A percentile compares a stretch with the other conserved stretches of the same genome.
These are phyloP conservation scores for Meriones unguiculatus DNA, from an alignment of 2,113 vertebrate genomes.

Conservation along the genomic window DNA sequence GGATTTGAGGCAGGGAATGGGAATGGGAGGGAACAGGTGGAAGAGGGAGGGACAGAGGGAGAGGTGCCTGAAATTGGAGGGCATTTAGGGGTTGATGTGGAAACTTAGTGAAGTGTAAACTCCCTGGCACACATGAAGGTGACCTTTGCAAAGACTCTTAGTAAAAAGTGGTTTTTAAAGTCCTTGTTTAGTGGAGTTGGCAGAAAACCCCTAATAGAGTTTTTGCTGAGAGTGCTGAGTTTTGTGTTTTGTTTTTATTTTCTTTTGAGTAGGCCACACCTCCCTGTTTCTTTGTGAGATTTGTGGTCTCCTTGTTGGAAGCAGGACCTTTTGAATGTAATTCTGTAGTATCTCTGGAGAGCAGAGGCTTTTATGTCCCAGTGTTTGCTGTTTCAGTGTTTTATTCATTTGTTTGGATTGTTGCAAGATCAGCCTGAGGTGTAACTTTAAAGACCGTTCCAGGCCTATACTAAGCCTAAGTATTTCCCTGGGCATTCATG, in stretches of 20 bases:
- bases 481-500: neutral
- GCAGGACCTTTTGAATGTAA: neutral
- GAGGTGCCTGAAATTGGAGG: too few relatives aligned
- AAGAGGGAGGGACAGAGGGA: too few relatives aligned
- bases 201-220: neutral
- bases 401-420: neutral
- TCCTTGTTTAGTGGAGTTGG: neutral
- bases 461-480: neutral
- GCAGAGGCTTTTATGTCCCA: neutral
- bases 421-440: neutral
- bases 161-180: neutral
- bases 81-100: too few relatives aligned
- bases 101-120: too few relatives aligned
- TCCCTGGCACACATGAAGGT: too few relatives aligned
- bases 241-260: neutral
- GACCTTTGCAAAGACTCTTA: too few relatives aligned
- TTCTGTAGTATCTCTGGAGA: neutral
- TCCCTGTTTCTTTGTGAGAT: neutral
- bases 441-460: neutral
- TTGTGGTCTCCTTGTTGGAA: neutral
- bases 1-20: too few relatives aligned
- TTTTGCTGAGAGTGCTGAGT: neutral
- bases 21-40: too few relatives aligned
- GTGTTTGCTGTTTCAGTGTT: neutral
- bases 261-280: neutral